Evolutionary conservation across 2,797 vertebrate genomes (phyloP).

Genomic region (Eurystomus glaucurus): DNA sequence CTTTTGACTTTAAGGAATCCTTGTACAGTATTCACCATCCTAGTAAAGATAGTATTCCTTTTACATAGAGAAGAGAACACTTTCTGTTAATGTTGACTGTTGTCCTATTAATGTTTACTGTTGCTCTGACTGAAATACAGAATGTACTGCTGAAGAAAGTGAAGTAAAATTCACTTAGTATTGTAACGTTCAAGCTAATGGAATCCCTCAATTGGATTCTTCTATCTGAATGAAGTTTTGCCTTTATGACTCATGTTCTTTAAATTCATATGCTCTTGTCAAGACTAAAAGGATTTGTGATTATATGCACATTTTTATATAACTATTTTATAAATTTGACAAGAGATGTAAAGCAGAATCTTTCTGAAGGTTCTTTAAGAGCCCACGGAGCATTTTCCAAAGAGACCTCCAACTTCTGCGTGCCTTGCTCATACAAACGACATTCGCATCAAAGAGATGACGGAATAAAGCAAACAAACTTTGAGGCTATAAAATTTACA

Average conservation of each 20-base stretch:
- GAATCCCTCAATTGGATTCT: neutral
- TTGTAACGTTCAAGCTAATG: neutral
- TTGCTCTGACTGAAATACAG: slow-evolving; percentile 16
- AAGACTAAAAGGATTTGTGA: neutral
- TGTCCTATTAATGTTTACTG: slow-evolving; percentile 39
- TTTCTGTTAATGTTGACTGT: slow-evolving; percentile 39
- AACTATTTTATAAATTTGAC: neutral
- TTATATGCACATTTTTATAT: neutral
- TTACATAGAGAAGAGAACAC: neutral
- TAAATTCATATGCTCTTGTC: neutral
- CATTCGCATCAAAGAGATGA: neutral
- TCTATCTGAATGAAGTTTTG: neutral
- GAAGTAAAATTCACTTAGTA: neutral
- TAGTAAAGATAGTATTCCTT: neutral
- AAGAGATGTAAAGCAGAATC: neutral
- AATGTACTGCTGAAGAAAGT: slow-evolving; percentile 6
- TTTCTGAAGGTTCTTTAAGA: neutral
- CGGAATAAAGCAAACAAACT: neutral
- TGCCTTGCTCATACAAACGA: neutral
- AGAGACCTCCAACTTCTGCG: neutral
- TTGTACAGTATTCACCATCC: neutral
- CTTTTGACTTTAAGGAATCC: slow-evolving; percentile 25
- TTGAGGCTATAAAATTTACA: neutral
- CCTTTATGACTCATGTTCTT: slow-evolving; percentile 33
- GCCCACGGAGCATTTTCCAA: neutral